phyloP scores from a whole-genome alignment of 2,888 invertebrate species.

The Ochropacha duplaris region DNA sequence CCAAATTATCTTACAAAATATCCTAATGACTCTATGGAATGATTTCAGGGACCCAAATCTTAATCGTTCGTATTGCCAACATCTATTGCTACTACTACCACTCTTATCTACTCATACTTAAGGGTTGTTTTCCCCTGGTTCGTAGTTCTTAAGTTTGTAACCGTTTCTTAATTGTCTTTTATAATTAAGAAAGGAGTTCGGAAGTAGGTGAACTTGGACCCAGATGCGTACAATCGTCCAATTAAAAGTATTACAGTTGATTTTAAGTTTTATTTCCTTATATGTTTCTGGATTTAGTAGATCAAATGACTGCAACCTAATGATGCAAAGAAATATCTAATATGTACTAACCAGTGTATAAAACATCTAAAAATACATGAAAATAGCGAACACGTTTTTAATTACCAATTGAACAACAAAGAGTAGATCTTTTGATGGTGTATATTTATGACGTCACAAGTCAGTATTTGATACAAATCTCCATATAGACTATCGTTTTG shows the following conservation, averaged over 20 bases:
- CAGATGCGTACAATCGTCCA: conserved; percentile 60
- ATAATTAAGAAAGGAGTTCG: conserved; percentile 53
- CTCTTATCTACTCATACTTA: conserved; percentile 16
- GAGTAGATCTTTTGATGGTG: no score
- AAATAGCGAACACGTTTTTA: no score
- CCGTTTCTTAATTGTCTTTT: conserved; percentile 53
- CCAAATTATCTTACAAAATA: not conserved
- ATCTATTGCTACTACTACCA: conserved; percentile 9
- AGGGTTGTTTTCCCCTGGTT: conserved; percentile 19
- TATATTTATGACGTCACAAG: no score
- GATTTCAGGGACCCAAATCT: conserved; percentile 27
- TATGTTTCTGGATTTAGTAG: no score
- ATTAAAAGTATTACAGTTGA: conserved; percentile 53
- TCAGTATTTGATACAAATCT: no score
- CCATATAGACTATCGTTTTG: no score
- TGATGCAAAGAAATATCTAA: no score
- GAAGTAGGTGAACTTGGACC: conserved; percentile 48
- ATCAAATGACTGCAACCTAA: no score
- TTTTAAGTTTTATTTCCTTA: conserved; percentile 42
- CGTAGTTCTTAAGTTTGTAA: conserved; percentile 16
- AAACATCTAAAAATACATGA: no score
- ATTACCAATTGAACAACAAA: no score
- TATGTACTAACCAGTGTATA: no score
- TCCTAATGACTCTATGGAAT: conserved; percentile 45
- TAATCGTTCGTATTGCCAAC: conserved; percentile 12